Base-by-base conservation (phyloP, 2,797 vertebrate genomes). In the Hippopotamyrus pictus region DNA sequence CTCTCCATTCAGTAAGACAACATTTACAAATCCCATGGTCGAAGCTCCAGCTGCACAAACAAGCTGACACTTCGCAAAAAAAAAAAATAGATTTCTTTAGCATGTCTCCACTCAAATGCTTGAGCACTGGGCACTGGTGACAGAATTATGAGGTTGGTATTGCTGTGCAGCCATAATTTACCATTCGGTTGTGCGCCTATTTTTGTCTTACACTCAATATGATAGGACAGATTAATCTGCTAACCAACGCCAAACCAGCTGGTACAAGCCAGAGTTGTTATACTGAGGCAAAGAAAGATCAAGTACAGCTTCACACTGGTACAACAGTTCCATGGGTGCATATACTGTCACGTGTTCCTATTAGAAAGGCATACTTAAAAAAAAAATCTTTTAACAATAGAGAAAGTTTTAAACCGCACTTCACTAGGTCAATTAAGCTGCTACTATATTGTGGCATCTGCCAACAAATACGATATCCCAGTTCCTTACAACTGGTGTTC, bases 201-300 rank as follows among this genome's bases (percentile, higher is more conserved):
- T 46, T 88, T 29, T 37, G 41, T 88, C 19, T 59, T 84, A 29
- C 25, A 50, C 48, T 19, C 57, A 89, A 14, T 25, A 25, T 29
- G 90, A 90, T 89, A 84, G 90, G 87, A 76, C 79, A 89, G 29
- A 82, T 87, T 92, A 92, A 93, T 92, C 90, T 88, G 33, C 85
- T 19, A 54, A 79, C 88, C 90, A 90, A 54, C 91, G 17, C 37
- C 41, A 73, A 90, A 89, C 91, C 89, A 51, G 85, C 90, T 91
- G 92, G 50, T 90, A 88, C 89, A 91, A 90, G 89, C 88, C 90
- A 92, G 90, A 90, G 89, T 87, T 85, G 90, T 90, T 90, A 92
- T 90, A 91, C 76, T 65, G 87, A 90, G 88, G 79, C 65, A 88
- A 84, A 91, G 73, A 91, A 57, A 85, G 44, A 22, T 82, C n/a